These are phyloP conservation scores for Grammomys surdaster DNA, from an alignment of 2,113 vertebrate species.

Conservation along the genomic window DNA sequence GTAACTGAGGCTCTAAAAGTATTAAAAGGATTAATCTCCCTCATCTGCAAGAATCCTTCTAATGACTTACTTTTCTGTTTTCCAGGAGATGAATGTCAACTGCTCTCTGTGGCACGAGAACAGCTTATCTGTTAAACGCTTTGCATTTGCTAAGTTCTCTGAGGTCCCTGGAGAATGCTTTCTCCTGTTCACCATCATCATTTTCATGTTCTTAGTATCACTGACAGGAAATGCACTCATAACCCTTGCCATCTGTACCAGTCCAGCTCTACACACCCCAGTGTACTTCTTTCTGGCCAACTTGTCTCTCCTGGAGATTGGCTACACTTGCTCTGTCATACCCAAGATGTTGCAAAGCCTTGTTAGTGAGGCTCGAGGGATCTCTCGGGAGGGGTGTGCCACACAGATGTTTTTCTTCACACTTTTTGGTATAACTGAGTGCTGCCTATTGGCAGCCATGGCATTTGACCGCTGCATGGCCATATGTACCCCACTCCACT, in stretches of 20 bases:
- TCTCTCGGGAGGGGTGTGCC: conserved; percentile 70
- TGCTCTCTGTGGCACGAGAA: conserved; percentile 65
- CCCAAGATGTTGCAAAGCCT: conserved; percentile 76
- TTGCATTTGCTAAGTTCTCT: conserved; percentile 68
- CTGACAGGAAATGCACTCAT: conserved; percentile 68
- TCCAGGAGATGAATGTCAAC: conserved; percentile 55
- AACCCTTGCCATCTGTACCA: conserved; percentile 38
- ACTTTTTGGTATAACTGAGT: conserved; percentile 69
- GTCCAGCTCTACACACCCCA: conserved; percentile 31
- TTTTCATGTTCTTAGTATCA: conserved; percentile 63
- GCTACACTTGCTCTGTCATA: conserved; percentile 60
- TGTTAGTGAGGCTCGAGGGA: conserved; percentile 36
- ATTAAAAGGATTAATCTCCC: neutral
- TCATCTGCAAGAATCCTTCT: neutral
- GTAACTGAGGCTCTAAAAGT: neutral
- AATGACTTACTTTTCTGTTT: neutral
- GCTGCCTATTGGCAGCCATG: conserved; percentile 70
- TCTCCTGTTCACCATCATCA: conserved; percentile 66
- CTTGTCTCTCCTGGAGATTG: conserved; percentile 76
- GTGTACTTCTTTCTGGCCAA: conserved; percentile 80
- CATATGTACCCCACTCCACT: conserved; percentile 62
- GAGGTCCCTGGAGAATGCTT: neutral
- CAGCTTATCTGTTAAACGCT: neutral
- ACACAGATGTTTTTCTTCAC: conserved; percentile 78
- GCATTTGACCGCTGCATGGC: conserved; percentile 60